These are phyloP conservation scores for Cloeon dipterum DNA, from an alignment of 2,888 invertebrate genomes.

Conservation along the genomic window DNA sequence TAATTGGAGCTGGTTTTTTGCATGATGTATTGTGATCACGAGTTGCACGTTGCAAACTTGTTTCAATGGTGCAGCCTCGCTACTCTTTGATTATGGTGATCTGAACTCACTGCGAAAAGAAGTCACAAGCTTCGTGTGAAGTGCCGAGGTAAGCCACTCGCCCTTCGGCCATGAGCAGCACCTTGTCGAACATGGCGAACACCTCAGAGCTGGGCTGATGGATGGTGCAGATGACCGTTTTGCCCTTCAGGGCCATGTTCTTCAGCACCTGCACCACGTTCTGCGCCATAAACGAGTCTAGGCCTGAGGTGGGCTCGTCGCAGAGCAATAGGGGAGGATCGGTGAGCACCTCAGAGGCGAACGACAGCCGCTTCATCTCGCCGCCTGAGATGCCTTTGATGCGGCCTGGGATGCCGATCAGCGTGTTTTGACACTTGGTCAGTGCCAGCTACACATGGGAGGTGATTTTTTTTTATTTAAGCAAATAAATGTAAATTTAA, in stretches of 20 bases:
- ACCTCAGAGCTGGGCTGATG: slow-evolving; percentile 90
- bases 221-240: slow-evolving; percentile 78
- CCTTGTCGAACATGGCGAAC: slow-evolving; percentile 72
- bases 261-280: slow-evolving; percentile 57
- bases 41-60: no score
- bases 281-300: slow-evolving; percentile 93
- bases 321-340: slow-evolving; percentile 90
- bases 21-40: no score
- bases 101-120: slow-evolving; percentile 48
- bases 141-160: slow-evolving; percentile 72
- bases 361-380: slow-evolving; percentile 82
- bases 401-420: slow-evolving; percentile 71
- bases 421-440: slow-evolving; percentile 69
- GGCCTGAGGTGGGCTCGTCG: slow-evolving; percentile 90
- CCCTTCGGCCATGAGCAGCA: slow-evolving; percentile 78
- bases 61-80: no score
- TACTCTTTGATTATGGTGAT: no score
- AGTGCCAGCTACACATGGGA: slow-evolving; percentile 48
- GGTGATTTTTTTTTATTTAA: no score
- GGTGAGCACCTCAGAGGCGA: slow-evolving; percentile 90
- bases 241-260: slow-evolving; percentile 31
- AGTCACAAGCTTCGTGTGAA: slow-evolving; percentile 48
- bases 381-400: slow-evolving; percentile 89
- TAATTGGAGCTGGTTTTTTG: no score
- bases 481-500: no score